A percentile compares a stretch with the other conserved stretches of the same genome.
Conservation (phyloP, 2,113 vertebrate species). For the Corythoichthys intestinalis region DNA sequence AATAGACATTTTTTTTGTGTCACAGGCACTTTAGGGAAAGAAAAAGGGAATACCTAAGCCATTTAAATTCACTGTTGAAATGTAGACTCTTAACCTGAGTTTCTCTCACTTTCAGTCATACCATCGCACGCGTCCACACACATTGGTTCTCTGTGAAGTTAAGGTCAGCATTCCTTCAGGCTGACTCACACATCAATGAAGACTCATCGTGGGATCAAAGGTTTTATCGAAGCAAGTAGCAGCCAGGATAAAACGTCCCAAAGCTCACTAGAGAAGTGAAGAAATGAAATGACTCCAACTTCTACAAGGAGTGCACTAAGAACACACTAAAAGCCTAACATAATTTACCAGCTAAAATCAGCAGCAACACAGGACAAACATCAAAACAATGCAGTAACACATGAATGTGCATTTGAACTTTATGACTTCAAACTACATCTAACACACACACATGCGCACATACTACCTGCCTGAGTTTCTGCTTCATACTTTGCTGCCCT, state of each 20-base stretch:
- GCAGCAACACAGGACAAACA: background rate
- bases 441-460: constrained; percentile 3
- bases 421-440: background rate
- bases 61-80: background rate
- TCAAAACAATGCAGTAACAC: background rate
- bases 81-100: background rate
- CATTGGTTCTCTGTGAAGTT: constrained; percentile 24
- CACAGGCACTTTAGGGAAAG: background rate
- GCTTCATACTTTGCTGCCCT: constrained; percentile 13
- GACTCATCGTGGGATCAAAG: constrained; percentile 39
- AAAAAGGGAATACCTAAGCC: background rate
- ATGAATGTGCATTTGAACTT: background rate
- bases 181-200: constrained; percentile 50
- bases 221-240: constrained; percentile 35
- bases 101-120: constrained; percentile 12
- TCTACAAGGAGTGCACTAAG: background rate
- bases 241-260: constrained; percentile 5
- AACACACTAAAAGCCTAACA: constrained; percentile 1
- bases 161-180: constrained; percentile 51
- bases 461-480: constrained; percentile 55
- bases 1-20: background rate
- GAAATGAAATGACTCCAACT: constrained; percentile 3
- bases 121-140: constrained; percentile 4
- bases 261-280: constrained; percentile 10
- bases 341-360: background rate